Evolutionary conservation across 2,888 invertebrate genomes (phyloP).

Genomic region (Silvanus unidentatus): DNA sequence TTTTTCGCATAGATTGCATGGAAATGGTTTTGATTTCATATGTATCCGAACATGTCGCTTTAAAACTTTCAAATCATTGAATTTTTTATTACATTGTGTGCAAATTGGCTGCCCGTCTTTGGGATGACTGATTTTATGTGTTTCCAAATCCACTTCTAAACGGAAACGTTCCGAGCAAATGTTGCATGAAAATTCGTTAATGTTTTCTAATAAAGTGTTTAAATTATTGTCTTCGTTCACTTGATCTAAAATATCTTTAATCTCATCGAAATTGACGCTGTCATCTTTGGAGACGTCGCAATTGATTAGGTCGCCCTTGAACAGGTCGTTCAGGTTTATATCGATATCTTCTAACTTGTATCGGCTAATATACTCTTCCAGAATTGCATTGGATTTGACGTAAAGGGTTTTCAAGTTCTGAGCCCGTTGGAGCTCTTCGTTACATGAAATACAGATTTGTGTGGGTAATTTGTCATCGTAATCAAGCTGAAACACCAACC

Average conservation of each 20-base stretch:
- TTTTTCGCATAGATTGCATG: slow-evolving; percentile 33
- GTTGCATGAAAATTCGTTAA: slow-evolving; percentile 22
- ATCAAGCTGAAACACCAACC: slow-evolving; percentile 24
- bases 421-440: slow-evolving; percentile 26
- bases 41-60: slow-evolving; percentile 36
- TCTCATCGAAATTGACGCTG: slow-evolving; percentile 16
- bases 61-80: slow-evolving; percentile 33
- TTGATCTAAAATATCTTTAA: slow-evolving; percentile 10
- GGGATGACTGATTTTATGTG: slow-evolving; percentile 35
- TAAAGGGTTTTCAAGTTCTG: slow-evolving; percentile 34
- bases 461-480: slow-evolving; percentile 29
- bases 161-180: slow-evolving; percentile 31
- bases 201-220: slow-evolving; percentile 2
- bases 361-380: slow-evolving; percentile 25
- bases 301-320: slow-evolving; percentile 16
- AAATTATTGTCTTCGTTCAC: neutral
- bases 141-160: slow-evolving; percentile 31
- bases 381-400: slow-evolving; percentile 28
- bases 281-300: slow-evolving; percentile 15
- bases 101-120: slow-evolving; percentile 28
- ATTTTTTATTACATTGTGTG: slow-evolving; percentile 34
- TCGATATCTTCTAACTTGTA: slow-evolving; percentile 28
- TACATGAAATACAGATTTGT: slow-evolving; percentile 33
- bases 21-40: slow-evolving; percentile 35
- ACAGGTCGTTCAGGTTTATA: slow-evolving; percentile 21